phyloP scores from a whole-genome alignment of 2,797 vertebrate species.

The Buceros bicornis region DNA sequence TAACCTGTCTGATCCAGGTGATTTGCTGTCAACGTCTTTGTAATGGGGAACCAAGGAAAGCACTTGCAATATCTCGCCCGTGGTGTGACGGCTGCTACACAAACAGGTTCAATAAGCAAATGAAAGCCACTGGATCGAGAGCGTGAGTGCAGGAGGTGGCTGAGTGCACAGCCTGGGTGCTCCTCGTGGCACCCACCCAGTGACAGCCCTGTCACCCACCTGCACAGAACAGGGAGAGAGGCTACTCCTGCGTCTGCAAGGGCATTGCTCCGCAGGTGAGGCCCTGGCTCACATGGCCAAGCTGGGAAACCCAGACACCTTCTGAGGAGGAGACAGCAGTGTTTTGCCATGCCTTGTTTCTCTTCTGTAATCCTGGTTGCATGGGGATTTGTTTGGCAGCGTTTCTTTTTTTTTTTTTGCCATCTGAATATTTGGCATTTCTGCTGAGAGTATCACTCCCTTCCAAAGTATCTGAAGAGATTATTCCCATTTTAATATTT shows the following conservation, averaged over 20 bases:
- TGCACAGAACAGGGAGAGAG: rapidly evolving
- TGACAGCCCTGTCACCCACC: background rate
- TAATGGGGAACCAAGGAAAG: background rate
- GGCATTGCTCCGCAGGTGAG: background rate
- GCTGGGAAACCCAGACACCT: background rate
- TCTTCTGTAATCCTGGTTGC: background rate
- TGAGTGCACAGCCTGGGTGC: background rate
- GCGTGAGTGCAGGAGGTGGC: rapidly evolving
- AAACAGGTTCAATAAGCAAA: background rate
- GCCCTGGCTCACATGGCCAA: background rate
- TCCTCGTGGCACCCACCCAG: background rate
- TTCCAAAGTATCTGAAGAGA: background rate
- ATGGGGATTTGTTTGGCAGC: background rate
- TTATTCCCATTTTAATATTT: background rate
- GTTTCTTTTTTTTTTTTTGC: background rate
- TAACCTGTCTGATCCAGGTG: background rate
- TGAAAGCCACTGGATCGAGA: rapidly evolving
- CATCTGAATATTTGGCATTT: background rate
- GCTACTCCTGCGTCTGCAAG: background rate
- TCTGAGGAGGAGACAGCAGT: background rate
- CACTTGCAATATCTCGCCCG: background rate
- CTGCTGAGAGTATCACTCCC: background rate
- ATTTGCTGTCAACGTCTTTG: background rate
- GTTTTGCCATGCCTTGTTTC: background rate
- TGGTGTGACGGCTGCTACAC: background rate